phyloP scores from a whole-genome alignment of 2,888 invertebrate species.

The Holacanthella duospinosa region DNA sequence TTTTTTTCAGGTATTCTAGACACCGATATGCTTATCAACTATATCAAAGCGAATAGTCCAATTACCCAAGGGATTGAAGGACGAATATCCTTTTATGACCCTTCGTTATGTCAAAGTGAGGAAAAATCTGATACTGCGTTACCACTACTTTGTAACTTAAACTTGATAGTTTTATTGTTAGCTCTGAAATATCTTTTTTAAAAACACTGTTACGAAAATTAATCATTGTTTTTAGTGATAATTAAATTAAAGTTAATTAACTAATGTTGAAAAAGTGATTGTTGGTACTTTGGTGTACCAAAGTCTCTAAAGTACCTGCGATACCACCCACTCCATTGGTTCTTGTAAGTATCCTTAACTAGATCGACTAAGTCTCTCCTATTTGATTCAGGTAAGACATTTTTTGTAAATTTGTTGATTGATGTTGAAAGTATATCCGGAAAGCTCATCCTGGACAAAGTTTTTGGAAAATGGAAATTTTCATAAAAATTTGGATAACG shows the following conservation, averaged over 20 bases:
- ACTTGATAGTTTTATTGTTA: not conserved
- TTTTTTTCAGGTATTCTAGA: slow-evolving; percentile 45
- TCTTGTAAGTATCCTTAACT: not conserved
- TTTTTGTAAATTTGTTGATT: not conserved
- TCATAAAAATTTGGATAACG: not conserved
- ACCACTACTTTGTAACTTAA: no score
- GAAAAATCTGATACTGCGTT: not conserved
- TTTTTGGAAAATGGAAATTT: not conserved
- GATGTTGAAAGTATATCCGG: not conserved
- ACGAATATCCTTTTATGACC: slow-evolving; percentile 44
- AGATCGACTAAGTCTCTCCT: not conserved
- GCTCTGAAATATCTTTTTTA: not conserved
- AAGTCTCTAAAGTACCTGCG: not conserved
- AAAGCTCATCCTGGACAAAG: no score
- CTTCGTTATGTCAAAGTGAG: not conserved
- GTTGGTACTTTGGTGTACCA: not conserved
- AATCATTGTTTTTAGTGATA: no score
- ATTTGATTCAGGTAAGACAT: not conserved
- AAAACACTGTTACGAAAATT: not conserved
- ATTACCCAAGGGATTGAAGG: slow-evolving; percentile 56
- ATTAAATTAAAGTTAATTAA: not conserved
- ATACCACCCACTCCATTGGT: not conserved
- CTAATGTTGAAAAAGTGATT: not conserved
- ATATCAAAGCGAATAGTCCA: slow-evolving; percentile 51
- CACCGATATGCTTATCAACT: slow-evolving; percentile 49